phyloP scores from a whole-genome alignment of 2,797 vertebrate genomes.

The Cynodonichthys magdalenae region DNA sequence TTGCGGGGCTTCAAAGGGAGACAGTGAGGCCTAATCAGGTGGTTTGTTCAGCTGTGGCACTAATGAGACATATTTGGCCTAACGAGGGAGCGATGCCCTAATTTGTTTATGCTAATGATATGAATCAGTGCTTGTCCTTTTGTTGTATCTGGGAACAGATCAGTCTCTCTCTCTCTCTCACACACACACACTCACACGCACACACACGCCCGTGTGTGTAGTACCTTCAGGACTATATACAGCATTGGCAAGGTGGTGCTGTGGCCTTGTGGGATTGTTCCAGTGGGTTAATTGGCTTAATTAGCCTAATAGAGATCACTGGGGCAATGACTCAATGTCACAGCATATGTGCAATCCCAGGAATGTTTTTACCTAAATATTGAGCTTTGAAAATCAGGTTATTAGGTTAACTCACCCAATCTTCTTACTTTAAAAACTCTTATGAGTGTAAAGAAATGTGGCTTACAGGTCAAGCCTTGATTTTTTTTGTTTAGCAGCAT shows the following conservation, averaged over 20 bases:
- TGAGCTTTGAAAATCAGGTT: constrained; percentile 3
- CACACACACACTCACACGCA: constrained; percentile 35
- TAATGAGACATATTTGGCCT: constrained; percentile 83
- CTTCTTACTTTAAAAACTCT: constrained; percentile 9
- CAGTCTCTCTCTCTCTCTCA: constrained; percentile 60
- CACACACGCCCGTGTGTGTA: constrained; percentile 49
- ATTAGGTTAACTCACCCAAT: constrained; percentile 5
- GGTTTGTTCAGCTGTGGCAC: constrained; percentile 83
- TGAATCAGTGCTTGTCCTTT: constrained; percentile 83
- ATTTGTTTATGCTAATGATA: constrained; percentile 88
- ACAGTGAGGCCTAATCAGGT: constrained; percentile 78
- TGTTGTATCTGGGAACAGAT: constrained; percentile 77
- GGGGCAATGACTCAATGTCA: constrained; percentile 62
- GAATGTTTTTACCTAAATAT: constrained; percentile 26
- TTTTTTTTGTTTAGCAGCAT: too few species aligned
- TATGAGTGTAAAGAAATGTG: not conserved
- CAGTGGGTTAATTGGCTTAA: constrained; percentile 78
- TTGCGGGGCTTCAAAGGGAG: constrained; percentile 75
- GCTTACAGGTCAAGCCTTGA: not conserved
- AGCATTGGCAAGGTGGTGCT: constrained; percentile 53
- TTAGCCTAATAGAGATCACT: constrained; percentile 71
- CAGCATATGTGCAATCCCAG: constrained; percentile 44
- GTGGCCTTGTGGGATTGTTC: constrained; percentile 61
- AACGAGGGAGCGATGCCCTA: constrained; percentile 83
- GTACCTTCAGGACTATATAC: constrained; percentile 72